phyloP scores from a whole-genome alignment of 1,140 invertebrate genomes.

The Papilio machaon region DNA sequence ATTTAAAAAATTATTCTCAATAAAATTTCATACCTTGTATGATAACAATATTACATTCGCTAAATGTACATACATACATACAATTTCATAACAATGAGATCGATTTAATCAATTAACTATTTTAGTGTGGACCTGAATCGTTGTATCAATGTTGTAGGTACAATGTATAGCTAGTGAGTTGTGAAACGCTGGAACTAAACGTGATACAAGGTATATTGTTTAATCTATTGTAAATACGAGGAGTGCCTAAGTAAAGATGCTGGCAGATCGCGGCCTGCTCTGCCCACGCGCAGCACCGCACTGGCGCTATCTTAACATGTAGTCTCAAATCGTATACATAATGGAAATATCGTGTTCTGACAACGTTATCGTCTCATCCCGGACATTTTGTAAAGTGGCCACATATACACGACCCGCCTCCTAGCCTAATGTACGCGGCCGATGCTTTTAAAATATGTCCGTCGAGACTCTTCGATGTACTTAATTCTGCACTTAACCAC shows the following conservation, averaged over 20 bases:
- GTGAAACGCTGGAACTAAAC: conserved; percentile 36
- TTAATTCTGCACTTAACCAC: conserved; percentile 65
- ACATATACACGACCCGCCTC: conserved; percentile 65
- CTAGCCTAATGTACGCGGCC: conserved; percentile 68
- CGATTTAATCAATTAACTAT: conserved; percentile 70
- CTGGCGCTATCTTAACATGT: conserved; percentile 77
- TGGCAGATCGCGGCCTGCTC: conserved; percentile 64
- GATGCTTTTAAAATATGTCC: conserved; percentile 65
- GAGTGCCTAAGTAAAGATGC: conserved; percentile 42
- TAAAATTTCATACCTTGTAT: conserved; percentile 81
- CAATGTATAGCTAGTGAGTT: conserved; percentile 23
- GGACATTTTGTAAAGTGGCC: conserved; percentile 80
- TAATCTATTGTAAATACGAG: conserved; percentile 39
- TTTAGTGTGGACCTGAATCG: conserved; percentile 67
- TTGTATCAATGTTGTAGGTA: conserved; percentile 54
- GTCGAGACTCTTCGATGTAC: conserved; percentile 54
- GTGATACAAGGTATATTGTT: conserved; percentile 35
- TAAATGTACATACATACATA: conserved; percentile 73
- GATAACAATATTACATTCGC: conserved; percentile 77
- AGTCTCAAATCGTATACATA: conserved; percentile 82
- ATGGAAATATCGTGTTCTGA: conserved; percentile 82
- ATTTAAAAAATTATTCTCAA: conserved; percentile 58
- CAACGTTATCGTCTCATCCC: conserved; percentile 79
- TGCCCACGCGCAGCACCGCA: conserved; percentile 48
- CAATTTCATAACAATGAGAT: conserved; percentile 80